Percentiles rank a stretch among this genome's conserved stretches.
phyloP scores from a whole-genome alignment of 2,797 vertebrate species.

The Podargus strigoides region DNA sequence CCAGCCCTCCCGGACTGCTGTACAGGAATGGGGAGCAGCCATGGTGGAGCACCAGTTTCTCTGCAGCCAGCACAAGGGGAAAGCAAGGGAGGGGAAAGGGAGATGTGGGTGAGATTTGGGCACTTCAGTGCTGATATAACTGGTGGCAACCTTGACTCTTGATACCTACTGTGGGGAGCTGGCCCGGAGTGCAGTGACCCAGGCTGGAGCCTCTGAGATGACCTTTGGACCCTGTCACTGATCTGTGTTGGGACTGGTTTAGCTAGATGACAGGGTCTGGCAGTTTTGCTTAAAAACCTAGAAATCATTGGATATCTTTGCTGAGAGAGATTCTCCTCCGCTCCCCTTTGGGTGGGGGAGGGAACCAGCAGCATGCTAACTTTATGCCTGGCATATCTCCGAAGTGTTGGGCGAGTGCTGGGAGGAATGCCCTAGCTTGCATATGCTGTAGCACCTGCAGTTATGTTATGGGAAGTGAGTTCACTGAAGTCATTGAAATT shows the following conservation, averaged over 20 bases:
- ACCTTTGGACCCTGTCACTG: not conserved
- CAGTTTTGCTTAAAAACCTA: not conserved
- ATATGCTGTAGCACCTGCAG: not conserved
- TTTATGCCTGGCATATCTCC: fast-evolving
- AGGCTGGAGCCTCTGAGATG: not conserved
- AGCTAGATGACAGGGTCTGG: not conserved
- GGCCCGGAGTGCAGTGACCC: not conserved
- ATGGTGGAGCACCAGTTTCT: fast-evolving
- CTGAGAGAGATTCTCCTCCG: not conserved
- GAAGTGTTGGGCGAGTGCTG: fast-evolving
- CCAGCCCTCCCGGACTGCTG: not conserved
- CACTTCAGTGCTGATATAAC: fast-evolving
- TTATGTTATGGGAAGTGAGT: not conserved
- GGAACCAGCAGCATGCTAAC: not conserved
- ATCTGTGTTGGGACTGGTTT: not conserved
- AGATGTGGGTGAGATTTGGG: not conserved
- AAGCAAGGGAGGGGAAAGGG: not conserved
- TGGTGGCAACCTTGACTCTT: not conserved
- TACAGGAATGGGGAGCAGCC: not conserved
- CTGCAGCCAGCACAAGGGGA: not conserved
- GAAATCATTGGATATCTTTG: not conserved
- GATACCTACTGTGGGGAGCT: not conserved
- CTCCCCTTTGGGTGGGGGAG: not conserved
- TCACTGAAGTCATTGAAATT: not conserved
- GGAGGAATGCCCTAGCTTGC: not conserved